Base-by-base conservation (phyloP, 2,113 vertebrate genomes). In the Melanocharis versteri region DNA sequence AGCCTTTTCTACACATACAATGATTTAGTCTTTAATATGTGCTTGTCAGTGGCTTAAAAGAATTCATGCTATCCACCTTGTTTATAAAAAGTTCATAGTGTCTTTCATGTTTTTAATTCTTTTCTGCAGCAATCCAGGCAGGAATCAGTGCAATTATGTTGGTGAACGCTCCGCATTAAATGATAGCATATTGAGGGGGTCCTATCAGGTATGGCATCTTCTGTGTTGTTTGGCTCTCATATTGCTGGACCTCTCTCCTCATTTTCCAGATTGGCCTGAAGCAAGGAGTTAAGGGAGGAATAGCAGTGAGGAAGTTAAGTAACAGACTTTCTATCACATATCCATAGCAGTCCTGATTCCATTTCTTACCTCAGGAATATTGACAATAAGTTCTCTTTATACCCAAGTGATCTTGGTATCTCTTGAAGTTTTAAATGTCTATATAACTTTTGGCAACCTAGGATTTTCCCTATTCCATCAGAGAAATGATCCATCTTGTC, bases 151-250 rank as follows among this genome's bases (percentile, higher is more conserved):
- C 56, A 66, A 8, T 19, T 97, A 94, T 88, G 57, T 44, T 18
- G 54, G 13, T 13, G 87, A 97, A 50, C 31, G 1, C 20, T 97
- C 94, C 1, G 33, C 22, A 31, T 79, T 97, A 44, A 45, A 56
- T n/a, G 88, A 75, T 19, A 45, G 20, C 20, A 70, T 97, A 53
- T 7, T 92, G 56, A 96, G 91, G 62, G 98, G 97, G 97, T 95
- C 88, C 58, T 98, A 97, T 44, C 97, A 97, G 97, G 98, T 98
- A 87, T 91, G 94, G 13, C 15, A 69, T 50, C 57, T 83, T 70
- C 27, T 22, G 19, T 56, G 7, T 53, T 90, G 7, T 82, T 83
- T 60, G 39, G 8, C 15, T 72, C 14, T 83, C 9, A 1, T 26
- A 3, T 47, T 83, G 20, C 31, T 58, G 31, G 40, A 48, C 21